These are phyloP conservation scores for Bostrychus sinensis DNA, from an alignment of 2,113 vertebrate genomes.

Conservation along the genomic window DNA sequence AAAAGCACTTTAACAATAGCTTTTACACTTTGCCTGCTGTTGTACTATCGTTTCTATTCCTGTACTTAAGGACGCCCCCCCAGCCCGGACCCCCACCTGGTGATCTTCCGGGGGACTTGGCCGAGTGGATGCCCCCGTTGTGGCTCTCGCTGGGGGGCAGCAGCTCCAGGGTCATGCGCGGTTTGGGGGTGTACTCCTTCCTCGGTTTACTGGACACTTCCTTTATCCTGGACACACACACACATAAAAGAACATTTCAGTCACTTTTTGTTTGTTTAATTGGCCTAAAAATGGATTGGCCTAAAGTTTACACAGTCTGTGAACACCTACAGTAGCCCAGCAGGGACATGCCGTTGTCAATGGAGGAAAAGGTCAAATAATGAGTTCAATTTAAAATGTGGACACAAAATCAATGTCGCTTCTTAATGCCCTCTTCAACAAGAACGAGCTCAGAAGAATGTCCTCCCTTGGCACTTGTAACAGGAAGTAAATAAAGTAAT, in stretches of 20 bases:
- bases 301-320: no score
- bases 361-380: no score
- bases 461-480: no score
- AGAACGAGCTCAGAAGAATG: no score
- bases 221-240: constrained; percentile 85
- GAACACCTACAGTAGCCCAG: no score
- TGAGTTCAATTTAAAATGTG: no score
- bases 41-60: background rate
- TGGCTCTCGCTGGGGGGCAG: constrained; percentile 85
- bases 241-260: background rate
- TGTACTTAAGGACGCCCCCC: background rate
- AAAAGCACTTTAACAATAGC: no score
- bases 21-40: background rate
- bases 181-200: constrained; percentile 91
- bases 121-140: constrained; percentile 90
- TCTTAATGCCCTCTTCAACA: no score
- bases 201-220: constrained; percentile 89
- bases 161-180: constrained; percentile 90
- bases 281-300: no score
- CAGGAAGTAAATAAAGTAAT: no score
- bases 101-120: constrained; percentile 85
- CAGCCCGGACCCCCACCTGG: constrained; percentile 62
- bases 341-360: no score
- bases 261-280: background rate
- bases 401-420: no score